Base-by-base conservation (phyloP, 1,140 invertebrate species). In the Anastrepha ludens region DNA sequence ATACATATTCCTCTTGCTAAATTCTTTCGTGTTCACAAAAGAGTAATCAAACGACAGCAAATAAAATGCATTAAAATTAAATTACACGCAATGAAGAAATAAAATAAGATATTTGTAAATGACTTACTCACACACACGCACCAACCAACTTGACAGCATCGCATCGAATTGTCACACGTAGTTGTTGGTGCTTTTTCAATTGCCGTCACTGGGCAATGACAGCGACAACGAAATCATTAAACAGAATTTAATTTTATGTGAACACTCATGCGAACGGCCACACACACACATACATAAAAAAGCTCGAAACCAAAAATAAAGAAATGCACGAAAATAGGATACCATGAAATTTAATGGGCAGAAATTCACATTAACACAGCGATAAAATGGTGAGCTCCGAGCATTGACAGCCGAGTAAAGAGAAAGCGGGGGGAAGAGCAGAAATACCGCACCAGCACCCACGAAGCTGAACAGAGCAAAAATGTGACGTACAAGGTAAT, bases 51-150 rank as follows among this genome's bases (percentile, higher is more conserved):
- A 41, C n/a, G 70, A 5, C 15, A 41, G 44, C 7, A 47, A 74
- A 74, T 74, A 29, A 74, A 74, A 74, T 44, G 44, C 70, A 74
- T 74, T 74, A 50, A 50, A 50, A 74, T 47, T n/a, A 74, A 74
- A 74, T 47, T 50, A 74, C 70, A 47, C 13, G 70, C 70, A 7
- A 50, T 74, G 44, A 74, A 74, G 15, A 15, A 50, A 74, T 74
- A 50, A 74, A 74, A 47, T 74, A 74, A 74, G 44, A 47, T 47
- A 74, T n/a, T 15, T 47, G 11, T 47, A 74, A 47, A 17, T 74
- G 44, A 41, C 5, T 74, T 1, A 15, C 44, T 6, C 70, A 50
- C 70, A 74, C 41, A 0, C 41, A n/a, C 41, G 8, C 0, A 7
- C 17, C 11, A 17, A 50, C 29, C 0, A 29, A 29, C 29, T 29